These are phyloP conservation scores for Conopomorpha cramerella DNA, from an alignment of 1,140 invertebrate species.

Conservation along the genomic window DNA sequence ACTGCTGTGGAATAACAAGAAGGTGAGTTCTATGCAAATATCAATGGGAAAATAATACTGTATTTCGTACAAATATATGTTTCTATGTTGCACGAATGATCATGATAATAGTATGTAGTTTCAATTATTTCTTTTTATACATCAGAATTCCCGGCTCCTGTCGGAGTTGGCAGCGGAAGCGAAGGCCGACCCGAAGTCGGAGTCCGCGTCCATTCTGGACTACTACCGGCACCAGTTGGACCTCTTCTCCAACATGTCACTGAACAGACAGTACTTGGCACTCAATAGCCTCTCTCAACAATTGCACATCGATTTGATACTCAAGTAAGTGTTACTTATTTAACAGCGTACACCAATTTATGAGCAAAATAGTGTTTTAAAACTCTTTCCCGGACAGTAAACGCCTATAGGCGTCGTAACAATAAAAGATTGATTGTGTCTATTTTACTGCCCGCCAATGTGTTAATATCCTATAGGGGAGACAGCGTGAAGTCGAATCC, in stretches of 20 bases:
- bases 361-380: background rate
- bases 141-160: constrained; percentile 67
- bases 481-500: too few relatives aligned
- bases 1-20: constrained; percentile 74
- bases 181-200: constrained; percentile 55
- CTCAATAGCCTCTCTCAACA: constrained; percentile 91
- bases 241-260: constrained; percentile 99
- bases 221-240: constrained; percentile 97
- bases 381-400: constrained; percentile 76
- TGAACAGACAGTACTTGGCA: constrained; percentile 97
- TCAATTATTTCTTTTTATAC: constrained; percentile 5
- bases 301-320: constrained; percentile 93
- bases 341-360: background rate
- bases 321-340: constrained; percentile 71
- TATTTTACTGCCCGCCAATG: constrained; percentile 91
- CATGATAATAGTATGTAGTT: background rate
- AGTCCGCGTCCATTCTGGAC: constrained; percentile 77
- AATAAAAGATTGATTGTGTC: constrained; percentile 98
- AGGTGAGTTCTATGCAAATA: constrained; percentile 45
- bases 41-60: too few relatives aligned
- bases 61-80: too few relatives aligned
- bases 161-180: constrained; percentile 70
- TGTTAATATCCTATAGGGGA: too few relatives aligned
- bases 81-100: background rate
- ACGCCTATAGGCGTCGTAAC: too few relatives aligned